Evolutionary conservation across 53 echinoderm and acorn worm species (phyloP).

Genomic region (Paracentrotus lividus): DNA sequence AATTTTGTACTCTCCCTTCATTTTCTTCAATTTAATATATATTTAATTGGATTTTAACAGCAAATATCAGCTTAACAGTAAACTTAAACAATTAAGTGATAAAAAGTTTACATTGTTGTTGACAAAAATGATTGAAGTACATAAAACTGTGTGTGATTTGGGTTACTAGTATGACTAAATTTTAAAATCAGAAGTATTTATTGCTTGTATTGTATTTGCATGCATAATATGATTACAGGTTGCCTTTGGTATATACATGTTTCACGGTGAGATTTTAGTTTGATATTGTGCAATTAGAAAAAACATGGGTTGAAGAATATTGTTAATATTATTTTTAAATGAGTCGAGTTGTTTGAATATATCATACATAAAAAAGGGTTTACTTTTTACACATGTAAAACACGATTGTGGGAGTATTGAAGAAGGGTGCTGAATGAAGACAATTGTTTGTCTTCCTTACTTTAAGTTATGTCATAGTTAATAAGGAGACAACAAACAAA

Average conservation of each 20-base stretch:
- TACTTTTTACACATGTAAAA: neutral
- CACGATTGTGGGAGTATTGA: neutral
- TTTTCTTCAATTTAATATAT: neutral
- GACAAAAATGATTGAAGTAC: neutral
- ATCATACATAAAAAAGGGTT: neutral
- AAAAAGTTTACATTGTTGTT: neutral
- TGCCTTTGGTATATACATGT: conserved; percentile 12
- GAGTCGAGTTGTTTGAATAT: neutral
- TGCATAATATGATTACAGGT: conserved; percentile 25
- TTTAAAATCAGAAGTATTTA: conserved; percentile 21
- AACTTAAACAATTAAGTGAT: neutral
- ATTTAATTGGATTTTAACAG: neutral
- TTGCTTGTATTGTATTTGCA: conserved; percentile 15
- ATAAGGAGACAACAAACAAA: neutral
- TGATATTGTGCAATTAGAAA: conserved; percentile 46
- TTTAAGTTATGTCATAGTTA: neutral
- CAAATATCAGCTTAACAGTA: neutral
- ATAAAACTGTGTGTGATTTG: conserved; percentile 9
- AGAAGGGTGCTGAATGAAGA: neutral
- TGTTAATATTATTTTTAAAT: neutral
- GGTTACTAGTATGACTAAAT: neutral
- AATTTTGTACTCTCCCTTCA: neutral
- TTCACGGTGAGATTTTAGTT: neutral
- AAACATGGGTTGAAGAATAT: neutral
- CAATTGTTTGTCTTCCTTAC: neutral